Conservation (phyloP, 2,888 invertebrate genomes). For the Cheilosia impressa region DNA sequence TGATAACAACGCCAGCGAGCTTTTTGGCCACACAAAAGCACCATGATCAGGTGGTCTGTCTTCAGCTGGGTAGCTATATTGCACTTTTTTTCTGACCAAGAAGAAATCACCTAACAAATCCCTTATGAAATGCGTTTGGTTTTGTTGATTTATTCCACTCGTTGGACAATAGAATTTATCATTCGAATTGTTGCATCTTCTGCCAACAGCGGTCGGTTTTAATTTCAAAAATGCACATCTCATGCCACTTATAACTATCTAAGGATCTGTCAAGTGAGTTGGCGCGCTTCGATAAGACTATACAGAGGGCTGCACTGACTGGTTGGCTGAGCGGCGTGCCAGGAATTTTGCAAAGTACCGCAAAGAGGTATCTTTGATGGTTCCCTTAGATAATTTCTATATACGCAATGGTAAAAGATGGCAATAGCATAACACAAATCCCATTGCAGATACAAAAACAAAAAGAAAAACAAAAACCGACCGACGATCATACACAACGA, state of each 20-base stretch:
- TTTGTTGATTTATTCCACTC: slow-evolving; percentile 46
- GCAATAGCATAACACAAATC: slow-evolving; percentile 59
- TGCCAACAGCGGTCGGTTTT: slow-evolving; percentile 42
- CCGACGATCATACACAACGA: slow-evolving; percentile 4
- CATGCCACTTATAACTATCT: slow-evolving; percentile 59
- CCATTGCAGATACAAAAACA: slow-evolving; percentile 32
- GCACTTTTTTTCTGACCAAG: not conserved
- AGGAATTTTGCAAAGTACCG: slow-evolving; percentile 59
- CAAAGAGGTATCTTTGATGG: slow-evolving; percentile 55
- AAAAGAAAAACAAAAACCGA: slow-evolving; percentile 5
- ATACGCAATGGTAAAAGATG: slow-evolving; percentile 59
- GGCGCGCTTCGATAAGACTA: slow-evolving; percentile 31
- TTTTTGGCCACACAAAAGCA: slow-evolving; percentile 12
- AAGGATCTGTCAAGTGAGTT: slow-evolving; percentile 61
- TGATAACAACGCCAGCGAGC: slow-evolving; percentile 54
- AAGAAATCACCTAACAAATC: slow-evolving; percentile 70
- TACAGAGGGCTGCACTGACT: not conserved
- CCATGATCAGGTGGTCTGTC: slow-evolving; percentile 45
- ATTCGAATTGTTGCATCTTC: slow-evolving; percentile 45
- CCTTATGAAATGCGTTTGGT: slow-evolving; percentile 56
- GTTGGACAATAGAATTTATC: slow-evolving; percentile 68
- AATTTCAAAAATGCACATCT: slow-evolving; percentile 56
- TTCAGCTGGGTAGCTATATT: not conserved
- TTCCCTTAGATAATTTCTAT: slow-evolving; percentile 41
- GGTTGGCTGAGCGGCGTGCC: slow-evolving; percentile 39